phyloP scores from a whole-genome alignment of 2,797 vertebrate species.

The Psittacula derbiana region DNA sequence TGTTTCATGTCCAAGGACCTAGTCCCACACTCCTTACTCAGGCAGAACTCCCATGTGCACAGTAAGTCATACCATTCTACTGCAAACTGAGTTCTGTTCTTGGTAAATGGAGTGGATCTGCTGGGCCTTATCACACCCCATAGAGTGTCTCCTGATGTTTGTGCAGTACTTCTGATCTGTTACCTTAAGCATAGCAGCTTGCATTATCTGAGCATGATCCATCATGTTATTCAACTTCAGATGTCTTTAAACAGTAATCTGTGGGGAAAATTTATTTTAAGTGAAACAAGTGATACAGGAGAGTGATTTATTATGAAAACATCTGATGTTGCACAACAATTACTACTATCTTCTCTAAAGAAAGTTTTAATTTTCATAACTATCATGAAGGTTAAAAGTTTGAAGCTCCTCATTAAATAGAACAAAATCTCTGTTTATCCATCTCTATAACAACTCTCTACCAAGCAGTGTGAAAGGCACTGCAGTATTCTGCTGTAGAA shows the following conservation, averaged over 20 bases:
- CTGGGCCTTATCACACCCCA: neutral
- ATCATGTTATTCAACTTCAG: neutral
- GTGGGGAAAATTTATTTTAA: neutral
- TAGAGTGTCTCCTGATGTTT: neutral
- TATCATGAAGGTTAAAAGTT: neutral
- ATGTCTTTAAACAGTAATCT: neutral
- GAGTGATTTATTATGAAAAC: neutral
- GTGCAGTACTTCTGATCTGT: neutral
- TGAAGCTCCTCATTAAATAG: neutral
- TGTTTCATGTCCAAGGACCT: neutral
- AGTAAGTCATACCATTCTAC: neutral
- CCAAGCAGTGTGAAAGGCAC: neutral
- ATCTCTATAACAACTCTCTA: neutral
- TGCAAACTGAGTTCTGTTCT: neutral
- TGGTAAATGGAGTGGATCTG: neutral
- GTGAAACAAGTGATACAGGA: neutral
- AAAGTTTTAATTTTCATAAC: neutral
- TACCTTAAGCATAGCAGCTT: neutral
- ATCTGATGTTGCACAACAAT: neutral
- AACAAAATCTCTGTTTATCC: neutral
- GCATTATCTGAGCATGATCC: neutral
- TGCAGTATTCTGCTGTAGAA: conserved; percentile 4
- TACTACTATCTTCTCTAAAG: neutral
- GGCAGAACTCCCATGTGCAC: neutral
- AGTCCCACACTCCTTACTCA: neutral